These are phyloP conservation scores for Heteromurus nitidus DNA, from an alignment of 2,888 invertebrate genomes.

Conservation along the genomic window DNA sequence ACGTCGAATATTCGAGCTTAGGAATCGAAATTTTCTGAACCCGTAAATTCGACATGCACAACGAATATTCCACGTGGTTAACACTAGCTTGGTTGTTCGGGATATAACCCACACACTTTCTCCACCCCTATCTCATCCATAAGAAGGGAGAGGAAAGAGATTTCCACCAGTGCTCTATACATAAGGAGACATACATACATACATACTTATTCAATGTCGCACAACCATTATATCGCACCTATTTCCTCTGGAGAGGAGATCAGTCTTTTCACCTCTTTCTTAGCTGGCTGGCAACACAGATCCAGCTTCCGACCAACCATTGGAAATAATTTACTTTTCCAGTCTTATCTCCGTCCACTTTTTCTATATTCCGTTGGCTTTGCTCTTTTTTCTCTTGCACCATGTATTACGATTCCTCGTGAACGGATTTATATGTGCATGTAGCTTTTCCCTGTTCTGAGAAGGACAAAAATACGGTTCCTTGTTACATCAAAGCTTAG, in stretches of 20 bases:
- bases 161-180: too few species aligned
- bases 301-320: conserved; percentile 15
- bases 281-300: neutral
- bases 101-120: too few species aligned
- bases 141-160: neutral
- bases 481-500: conserved; percentile 20
- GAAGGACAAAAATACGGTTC: neutral
- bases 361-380: neutral
- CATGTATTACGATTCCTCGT: neutral
- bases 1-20: too few species aligned
- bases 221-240: neutral
- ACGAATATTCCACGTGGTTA: too few species aligned
- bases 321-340: conserved; percentile 20
- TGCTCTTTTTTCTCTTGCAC: neutral
- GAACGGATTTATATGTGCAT: neutral
- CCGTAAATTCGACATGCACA: too few species aligned
- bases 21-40: too few species aligned
- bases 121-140: neutral
- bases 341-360: neutral
- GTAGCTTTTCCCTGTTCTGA: neutral
- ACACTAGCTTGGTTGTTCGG: too few species aligned
- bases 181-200: too few species aligned
- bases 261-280: conserved; percentile 7
- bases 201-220: too few species aligned
- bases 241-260: neutral